Evolutionary conservation across 2,797 vertebrate genomes (phyloP), one percentile per base, ranked within the genome.

Genomic region (Myotis pilosus): DNA sequence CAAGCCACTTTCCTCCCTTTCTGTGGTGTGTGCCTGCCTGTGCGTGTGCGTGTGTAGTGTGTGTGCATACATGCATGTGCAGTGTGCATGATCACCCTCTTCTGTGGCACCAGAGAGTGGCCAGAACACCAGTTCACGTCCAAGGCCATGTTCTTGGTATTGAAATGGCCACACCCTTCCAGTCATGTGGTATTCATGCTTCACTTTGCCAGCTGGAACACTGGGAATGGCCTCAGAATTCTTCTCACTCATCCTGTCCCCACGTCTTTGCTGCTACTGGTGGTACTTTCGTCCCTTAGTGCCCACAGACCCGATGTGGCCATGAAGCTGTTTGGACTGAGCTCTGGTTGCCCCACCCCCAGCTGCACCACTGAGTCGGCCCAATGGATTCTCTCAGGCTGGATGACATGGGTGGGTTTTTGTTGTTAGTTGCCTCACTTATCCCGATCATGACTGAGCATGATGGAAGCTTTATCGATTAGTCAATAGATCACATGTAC

Each of bases 1-100:
- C 96, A 97, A 97, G 92, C 96, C 97, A 98, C 95, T 97, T 97
- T 92, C 19, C 71, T 66, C 85, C 81, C 84, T 96, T 96, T 85
- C 30, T 66, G 16, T 8, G 28, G 38, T 2, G 49, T 23, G 23
- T 7, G 55, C 60, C 60, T 62, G 28, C 60, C 28, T 30, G 60
- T 5, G 60, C 1, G 2, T 28, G 25, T 36, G 64, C 12, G 17
- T 11, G 23, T 17, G 17, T 19, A 51, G 33, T 28, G 69, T 3
- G 23, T n/a, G 28, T 20, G 23, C 47, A 47, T 6, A 28, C 3
- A 11, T 20, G 6, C n/a, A 19, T 16, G 25, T 60, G 19, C 8
- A 4, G 30, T 53, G 30, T 53, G 19, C 11, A 4, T 57, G 16
- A 90, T 74, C 74, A 88, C 53, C 20, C 51, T 93, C 80, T 44